Evolutionary conservation across 92 coral and sea anemone species (phyloP).

Genomic region (Palythoa grandis): DNA sequence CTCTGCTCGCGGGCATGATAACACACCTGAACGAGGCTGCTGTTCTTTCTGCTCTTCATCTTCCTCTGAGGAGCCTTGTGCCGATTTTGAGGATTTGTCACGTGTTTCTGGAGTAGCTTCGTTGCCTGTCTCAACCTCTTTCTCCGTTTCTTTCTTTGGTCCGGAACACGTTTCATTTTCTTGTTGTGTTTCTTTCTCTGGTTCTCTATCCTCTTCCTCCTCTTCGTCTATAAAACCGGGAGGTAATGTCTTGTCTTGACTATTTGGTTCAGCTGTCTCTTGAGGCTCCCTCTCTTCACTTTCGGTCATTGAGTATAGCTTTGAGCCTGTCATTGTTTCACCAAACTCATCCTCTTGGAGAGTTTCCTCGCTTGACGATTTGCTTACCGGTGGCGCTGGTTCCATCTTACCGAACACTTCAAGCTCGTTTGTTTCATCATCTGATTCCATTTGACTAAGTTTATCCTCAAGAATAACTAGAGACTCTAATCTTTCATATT

Average conservation of each 20-base stretch:
- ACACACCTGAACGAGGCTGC: constrained; percentile 48
- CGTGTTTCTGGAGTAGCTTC: not conserved
- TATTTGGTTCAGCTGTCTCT: constrained; percentile 44
- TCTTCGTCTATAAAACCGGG: constrained; percentile 26
- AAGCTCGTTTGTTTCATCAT: constrained; percentile 67
- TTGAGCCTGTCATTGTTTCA: constrained; percentile 64
- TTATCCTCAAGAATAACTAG: constrained; percentile 87
- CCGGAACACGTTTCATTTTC: not conserved
- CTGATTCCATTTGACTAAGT: constrained; percentile 91
- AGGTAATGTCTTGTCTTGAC: not conserved
- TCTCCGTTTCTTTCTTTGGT: not conserved
- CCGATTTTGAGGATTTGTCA: not conserved
- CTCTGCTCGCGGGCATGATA: constrained; percentile 10
- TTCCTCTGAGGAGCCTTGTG: constrained; percentile 30
- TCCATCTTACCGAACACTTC: constrained; percentile 53
- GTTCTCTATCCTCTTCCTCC: constrained; percentile 7
- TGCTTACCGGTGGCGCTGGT: constrained; percentile 53
- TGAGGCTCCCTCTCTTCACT: constrained; percentile 38
- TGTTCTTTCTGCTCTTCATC: constrained; percentile 36
- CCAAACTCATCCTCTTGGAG: constrained; percentile 74
- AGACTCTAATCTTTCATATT: constrained; percentile 89
- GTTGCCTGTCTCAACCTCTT: not conserved
- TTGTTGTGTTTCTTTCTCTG: constrained; percentile 2
- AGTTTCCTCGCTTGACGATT: constrained; percentile 72
- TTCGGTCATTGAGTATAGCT: constrained; percentile 43